Base-by-base conservation (phyloP, 2,888 invertebrate genomes). In the Blomia tropicalis region DNA sequence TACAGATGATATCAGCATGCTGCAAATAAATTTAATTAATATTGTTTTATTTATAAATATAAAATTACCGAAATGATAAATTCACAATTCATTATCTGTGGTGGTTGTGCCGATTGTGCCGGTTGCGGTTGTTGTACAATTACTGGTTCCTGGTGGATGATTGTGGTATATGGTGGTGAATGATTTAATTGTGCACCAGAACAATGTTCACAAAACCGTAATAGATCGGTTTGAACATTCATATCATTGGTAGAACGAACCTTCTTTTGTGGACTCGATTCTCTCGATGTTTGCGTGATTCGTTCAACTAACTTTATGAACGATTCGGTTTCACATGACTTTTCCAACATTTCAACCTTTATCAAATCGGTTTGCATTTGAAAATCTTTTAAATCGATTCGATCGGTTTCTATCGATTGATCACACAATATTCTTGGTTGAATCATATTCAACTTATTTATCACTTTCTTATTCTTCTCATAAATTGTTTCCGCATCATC, bases 1-100 rank as follows among this genome's bases (percentile, higher is more conserved):
- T 47, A n/a, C 51, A 47, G 51, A 47, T 47, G 7, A 47, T 47
- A 47, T 47, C 51, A 47, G 51, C 51, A n/a, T 47, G 51, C 51
- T 47, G n/a, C 5, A 36, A 36, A 17, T 7, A n/a, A 47, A 47
- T 19, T 11, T 11, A 27, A 19, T 11, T 47, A 27, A 19, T 11
- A 19, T 11, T 27, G 7, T 11, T 36, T 36, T 7, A 36, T 36
- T 11, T 36, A 36, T 36, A 36, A 36, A 36, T 36, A 36, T 36
- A 36, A 11, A 7, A 36, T 36, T 47, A 47, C 51, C 51, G 51
- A 14, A 47, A 47, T 47, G 51, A 47, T 14, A 47, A 47, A 47
- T 47, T 47, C 51, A 19, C 51, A 47, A 14, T 47, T 7, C 51
- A 47, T 47, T 25, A 47, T 47, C 51, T 47, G 51, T n/a, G 41